Evolutionary conservation across 1,140 invertebrate species (phyloP).

Genomic region (Triops longicaudatus): DNA sequence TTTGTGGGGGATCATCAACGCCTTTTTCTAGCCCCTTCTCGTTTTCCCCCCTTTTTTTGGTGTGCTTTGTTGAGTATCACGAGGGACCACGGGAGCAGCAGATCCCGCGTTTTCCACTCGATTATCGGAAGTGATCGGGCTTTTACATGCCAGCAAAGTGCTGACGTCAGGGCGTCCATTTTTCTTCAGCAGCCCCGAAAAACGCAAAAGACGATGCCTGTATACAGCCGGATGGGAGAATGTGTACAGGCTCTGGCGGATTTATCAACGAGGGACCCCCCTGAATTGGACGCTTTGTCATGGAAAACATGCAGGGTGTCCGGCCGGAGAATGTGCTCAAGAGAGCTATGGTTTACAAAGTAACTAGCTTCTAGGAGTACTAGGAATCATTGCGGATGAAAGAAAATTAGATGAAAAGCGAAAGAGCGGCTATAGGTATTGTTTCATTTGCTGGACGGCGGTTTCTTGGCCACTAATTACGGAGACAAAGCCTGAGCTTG

Average conservation of each 20-base stretch:
- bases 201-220: not conserved
- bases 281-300: conserved; percentile 7
- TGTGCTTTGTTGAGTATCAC: not conserved
- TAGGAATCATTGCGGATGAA: not conserved
- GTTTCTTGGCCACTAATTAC: not conserved
- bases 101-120: conserved; percentile 9
- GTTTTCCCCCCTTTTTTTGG: not conserved
- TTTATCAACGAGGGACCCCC: conserved; percentile 1
- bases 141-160: conserved; percentile 6
- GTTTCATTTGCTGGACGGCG: not conserved
- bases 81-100: conserved; percentile 2
- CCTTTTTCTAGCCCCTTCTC: conserved; percentile 1
- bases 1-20: conserved; percentile 1
- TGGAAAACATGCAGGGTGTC: conserved; percentile 1
- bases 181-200: not conserved
- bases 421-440: not conserved
- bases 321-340: not conserved
- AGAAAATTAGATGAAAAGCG: not conserved
- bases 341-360: not conserved
- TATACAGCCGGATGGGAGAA: not conserved
- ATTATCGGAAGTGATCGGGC: conserved; percentile 11
- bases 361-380: not conserved
- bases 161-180: conserved; percentile 10
- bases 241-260: not conserved
- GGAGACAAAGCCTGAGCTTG: not conserved